These are phyloP conservation scores for Drosophila melanocephala DNA, from an alignment of 2,888 invertebrate genomes.

Conservation along the genomic window DNA sequence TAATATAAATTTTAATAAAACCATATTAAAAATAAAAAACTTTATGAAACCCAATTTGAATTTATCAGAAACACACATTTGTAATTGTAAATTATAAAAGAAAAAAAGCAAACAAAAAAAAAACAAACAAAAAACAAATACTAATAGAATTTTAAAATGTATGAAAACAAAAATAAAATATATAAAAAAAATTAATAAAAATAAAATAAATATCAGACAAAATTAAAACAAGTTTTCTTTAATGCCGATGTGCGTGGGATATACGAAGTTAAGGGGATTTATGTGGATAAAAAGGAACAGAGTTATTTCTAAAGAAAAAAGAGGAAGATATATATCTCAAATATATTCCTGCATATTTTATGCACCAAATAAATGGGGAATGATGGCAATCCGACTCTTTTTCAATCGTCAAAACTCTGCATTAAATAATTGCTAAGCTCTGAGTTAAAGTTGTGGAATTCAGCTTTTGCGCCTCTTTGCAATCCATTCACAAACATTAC, in stretches of 20 bases:
- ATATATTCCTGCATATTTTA: not conserved
- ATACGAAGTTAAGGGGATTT: not conserved
- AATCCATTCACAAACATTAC: slow-evolving; percentile 32
- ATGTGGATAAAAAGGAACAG: not conserved
- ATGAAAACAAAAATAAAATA: slow-evolving; percentile 40
- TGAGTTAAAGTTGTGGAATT: not conserved
- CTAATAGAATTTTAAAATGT: slow-evolving; percentile 72
- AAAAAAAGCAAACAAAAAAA: slow-evolving; percentile 18
- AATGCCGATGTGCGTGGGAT: rapidly evolving
- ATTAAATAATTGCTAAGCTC: not conserved
- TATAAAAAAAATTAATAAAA: slow-evolving; percentile 55
- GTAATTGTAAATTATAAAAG: slow-evolving; percentile 63
- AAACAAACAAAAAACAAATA: slow-evolving; percentile 35
- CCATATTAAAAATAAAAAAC: slow-evolving; percentile 6
- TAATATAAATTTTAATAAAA: slow-evolving; percentile 50
- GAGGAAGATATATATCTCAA: rapidly evolving
- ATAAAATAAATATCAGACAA: slow-evolving; percentile 64
- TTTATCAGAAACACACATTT: slow-evolving; percentile 58
- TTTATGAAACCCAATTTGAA: slow-evolving; percentile 52
- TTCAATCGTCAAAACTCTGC: not conserved
- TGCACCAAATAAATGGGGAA: not conserved
- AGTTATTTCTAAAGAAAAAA: not conserved
- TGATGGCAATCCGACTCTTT: not conserved
- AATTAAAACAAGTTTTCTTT: slow-evolving; percentile 9
- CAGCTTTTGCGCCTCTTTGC: not conserved